These are phyloP conservation scores for Idaea biselata DNA, from an alignment of 2,888 invertebrate species.

Conservation along the genomic window DNA sequence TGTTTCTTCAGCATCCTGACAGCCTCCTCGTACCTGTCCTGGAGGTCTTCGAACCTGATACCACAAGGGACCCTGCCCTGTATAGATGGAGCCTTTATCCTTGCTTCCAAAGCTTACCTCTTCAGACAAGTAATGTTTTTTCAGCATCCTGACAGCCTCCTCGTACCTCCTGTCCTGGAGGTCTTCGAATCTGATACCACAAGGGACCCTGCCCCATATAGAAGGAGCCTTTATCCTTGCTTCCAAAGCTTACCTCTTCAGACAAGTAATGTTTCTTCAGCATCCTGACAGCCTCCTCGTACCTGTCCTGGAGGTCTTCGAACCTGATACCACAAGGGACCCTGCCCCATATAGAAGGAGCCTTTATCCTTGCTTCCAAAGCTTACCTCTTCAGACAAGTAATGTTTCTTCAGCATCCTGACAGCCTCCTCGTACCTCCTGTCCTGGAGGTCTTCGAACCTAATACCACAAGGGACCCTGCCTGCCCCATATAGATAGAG, in stretches of 20 bases:
- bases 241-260: too few species aligned
- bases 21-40: constrained; percentile 71
- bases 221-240: constrained; percentile 74
- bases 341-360: not conserved
- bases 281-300: too few species aligned
- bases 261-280: too few species aligned
- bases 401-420: constrained; percentile 64
- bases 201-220: constrained; percentile 67
- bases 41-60: constrained; percentile 69
- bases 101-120: constrained; percentile 66
- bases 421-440: constrained; percentile 69
- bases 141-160: constrained; percentile 61
- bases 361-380: too few species aligned
- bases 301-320: too few species aligned
- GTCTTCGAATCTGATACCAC: constrained; percentile 70
- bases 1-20: constrained; percentile 64
- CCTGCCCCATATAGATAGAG: constrained; percentile 71
- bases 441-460: constrained; percentile 74
- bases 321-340: too few species aligned
- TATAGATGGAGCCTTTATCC: constrained; percentile 71
- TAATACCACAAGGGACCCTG: constrained; percentile 58
- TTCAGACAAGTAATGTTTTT: constrained; percentile 65
- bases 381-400: constrained; percentile 62
- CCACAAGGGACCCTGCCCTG: constrained; percentile 71
- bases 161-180: constrained; percentile 70